Base-by-base conservation (phyloP, 1,140 invertebrate genomes). In the Drosophila orosa region DNA sequence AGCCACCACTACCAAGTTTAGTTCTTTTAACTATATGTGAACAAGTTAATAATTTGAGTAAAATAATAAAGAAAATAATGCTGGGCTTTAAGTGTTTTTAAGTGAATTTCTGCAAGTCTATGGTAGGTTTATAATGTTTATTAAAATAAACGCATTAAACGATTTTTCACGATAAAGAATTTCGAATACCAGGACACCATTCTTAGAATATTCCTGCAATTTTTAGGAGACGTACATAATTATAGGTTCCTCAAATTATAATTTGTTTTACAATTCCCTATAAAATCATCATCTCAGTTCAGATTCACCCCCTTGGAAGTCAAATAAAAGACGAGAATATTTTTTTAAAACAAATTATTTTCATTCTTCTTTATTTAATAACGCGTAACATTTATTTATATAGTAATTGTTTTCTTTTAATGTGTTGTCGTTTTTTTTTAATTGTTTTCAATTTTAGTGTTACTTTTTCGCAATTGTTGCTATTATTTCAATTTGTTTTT, bases 301-400 rank as follows among this genome's bases (percentile, higher is more conserved):
- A 7, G 6, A 8, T 31, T 9, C 19, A 1, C 5, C n/a, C 12
- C 22, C 15, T 45, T 42, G 0, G 40, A 69, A 72, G 58, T 6
- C 1, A 35, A 15, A 13, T 39, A 37, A 68, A 56, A 45, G 10
- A 19, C 22, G 48, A 22, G 24, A 9, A 19, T 31, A 19, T 72
- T 91, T 91, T 91, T 91, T 91, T 90, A 91, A 91, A 91, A 91
- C 90, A 91, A 91, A 90, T 91, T 91, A 87, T 91, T 91, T 89
- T 90, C 77, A 76, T 87, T 85, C 77, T 75, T 91, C 87, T 91
- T 91, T 91, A 91, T 87, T 92, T 91, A 92, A 92, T 92, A 92
- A 92, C 91, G 91, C 91, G 83, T 92, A 92, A 92, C 91, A 92
- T 92, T 92, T 91, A 91, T 91, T 91, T 92, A 92, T 92, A 92